Conservation (phyloP, 2,888 invertebrate genomes). For the Laothoe populi region DNA sequence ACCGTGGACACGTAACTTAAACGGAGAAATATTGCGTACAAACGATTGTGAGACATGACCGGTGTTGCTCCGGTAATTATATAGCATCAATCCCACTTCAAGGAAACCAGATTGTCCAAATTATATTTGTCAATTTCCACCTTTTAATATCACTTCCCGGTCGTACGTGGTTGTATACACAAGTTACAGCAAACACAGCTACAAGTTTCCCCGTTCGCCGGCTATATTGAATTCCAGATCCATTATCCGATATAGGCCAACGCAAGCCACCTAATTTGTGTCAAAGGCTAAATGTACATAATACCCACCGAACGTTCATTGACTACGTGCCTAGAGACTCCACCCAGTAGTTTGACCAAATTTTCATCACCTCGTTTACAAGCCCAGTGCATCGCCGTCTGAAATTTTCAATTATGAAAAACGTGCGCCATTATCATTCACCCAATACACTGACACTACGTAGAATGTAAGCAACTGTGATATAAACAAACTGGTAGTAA, state of each 20-base stretch:
- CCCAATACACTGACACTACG: not conserved
- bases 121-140: not conserved
- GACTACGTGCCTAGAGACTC: constrained; percentile 91
- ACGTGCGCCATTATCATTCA: constrained; percentile 25
- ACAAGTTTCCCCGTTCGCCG: constrained; percentile 1
- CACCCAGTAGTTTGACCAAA: constrained; percentile 95
- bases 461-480: constrained; percentile 4
- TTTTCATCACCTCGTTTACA: constrained; percentile 97
- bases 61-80: not conserved
- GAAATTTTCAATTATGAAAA: constrained; percentile 59
- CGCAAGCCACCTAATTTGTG: constrained; percentile 20
- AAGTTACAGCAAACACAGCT: constrained; percentile 16
- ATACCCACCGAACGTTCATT: constrained; percentile 93
- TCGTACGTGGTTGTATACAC: not conserved
- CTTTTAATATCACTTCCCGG: constrained; percentile 2
- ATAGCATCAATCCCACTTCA: not conserved
- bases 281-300: constrained; percentile 24
- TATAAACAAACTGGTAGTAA: constrained; percentile 28
- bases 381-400: constrained; percentile 99
- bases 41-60: not conserved
- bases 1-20: constrained; percentile 22
- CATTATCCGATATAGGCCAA: constrained; percentile 11
- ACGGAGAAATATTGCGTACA: constrained; percentile 3
- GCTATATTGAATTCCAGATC: constrained; percentile 13
- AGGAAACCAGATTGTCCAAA: not conserved